Base-by-base conservation (phyloP, 2,888 invertebrate species). In the Caenorhabditis angaria region DNA sequence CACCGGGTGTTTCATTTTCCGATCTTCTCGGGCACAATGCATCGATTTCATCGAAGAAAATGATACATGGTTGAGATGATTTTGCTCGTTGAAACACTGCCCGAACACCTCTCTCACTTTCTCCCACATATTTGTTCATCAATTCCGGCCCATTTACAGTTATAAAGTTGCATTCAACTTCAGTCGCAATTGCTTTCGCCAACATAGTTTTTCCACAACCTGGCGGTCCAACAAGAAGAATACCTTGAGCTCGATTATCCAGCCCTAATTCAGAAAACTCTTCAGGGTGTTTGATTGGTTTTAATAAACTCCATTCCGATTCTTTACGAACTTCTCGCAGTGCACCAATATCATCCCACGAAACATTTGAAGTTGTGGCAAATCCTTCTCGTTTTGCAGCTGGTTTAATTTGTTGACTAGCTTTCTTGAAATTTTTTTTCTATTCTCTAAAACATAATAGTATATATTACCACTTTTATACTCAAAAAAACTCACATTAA, bases 41-140 rank as follows among this genome's bases (percentile, higher is more conserved):
- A 88, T 99, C 99, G 76, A 99, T 91, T 89, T 99, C 99, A 88
- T 99, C 99, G 87, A 99, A 99, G 90, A 97, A 97, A 88, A 99
- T 96, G 2, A 99, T 95, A 88, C 97, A 99, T 0, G 99, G 99
- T 0, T 94, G 92, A 0, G 96, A 96, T 89, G 95, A 95, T 54
- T 94, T 90, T 0, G 97, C 99, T 77, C 97, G 91, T 87, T 94
- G 92, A 88, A 99, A 99, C 85, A 95, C 94, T 27, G 94, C 93
- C n/a, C 99, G 91, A 0, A 99, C 95, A 0, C 96, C 96, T 82
- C 94, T 91, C 89, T 99, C 99, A 89, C 96, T 97, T 89, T 99
- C 97, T 69, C 99, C 99, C 24, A 99, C 95, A 89, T 97, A 99
- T 97, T 97, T 99, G 88, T 95, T 97, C 65, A 99, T 90, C 62